Evolutionary conservation across 2,888 invertebrate genomes (phyloP).

Genomic region (Caenorhabditis becei): DNA sequence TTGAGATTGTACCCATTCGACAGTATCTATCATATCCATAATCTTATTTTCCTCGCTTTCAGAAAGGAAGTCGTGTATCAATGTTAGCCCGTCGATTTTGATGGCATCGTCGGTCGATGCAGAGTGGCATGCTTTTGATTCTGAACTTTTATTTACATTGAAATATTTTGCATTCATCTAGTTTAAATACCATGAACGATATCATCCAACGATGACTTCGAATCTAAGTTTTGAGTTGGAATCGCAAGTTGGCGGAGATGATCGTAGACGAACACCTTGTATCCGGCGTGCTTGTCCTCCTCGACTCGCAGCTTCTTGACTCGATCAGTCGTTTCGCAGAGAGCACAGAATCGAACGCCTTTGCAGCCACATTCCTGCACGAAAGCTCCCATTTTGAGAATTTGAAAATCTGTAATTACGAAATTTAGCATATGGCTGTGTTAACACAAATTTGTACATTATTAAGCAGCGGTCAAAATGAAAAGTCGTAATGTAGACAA

Average conservation of each 20-base stretch:
- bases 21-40: constrained; percentile 87
- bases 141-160: constrained; percentile 6
- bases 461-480: no score
- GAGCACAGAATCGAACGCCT: constrained; percentile 91
- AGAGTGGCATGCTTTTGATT: constrained; percentile 28
- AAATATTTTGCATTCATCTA: background rate
- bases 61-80: constrained; percentile 87
- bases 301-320: constrained; percentile 74
- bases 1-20: constrained; percentile 93
- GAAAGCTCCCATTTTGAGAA: constrained; percentile 35
- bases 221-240: constrained; percentile 43
- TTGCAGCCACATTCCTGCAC: constrained; percentile 90
- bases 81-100: constrained; percentile 80
- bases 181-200: constrained; percentile 57
- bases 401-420: constrained; percentile 18
- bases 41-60: constrained; percentile 86
- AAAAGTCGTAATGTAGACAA: no score
- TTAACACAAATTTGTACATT: no score
- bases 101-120: constrained; percentile 43
- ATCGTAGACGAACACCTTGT: constrained; percentile 66
- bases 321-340: constrained; percentile 88
- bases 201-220: constrained; percentile 64
- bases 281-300: constrained; percentile 61
- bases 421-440: no score
- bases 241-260: constrained; percentile 46